Evolutionary conservation across 2,113 vertebrate species (phyloP), one percentile per base, ranked within the genome.

Genomic region (Monarcha castaneiventris): DNA sequence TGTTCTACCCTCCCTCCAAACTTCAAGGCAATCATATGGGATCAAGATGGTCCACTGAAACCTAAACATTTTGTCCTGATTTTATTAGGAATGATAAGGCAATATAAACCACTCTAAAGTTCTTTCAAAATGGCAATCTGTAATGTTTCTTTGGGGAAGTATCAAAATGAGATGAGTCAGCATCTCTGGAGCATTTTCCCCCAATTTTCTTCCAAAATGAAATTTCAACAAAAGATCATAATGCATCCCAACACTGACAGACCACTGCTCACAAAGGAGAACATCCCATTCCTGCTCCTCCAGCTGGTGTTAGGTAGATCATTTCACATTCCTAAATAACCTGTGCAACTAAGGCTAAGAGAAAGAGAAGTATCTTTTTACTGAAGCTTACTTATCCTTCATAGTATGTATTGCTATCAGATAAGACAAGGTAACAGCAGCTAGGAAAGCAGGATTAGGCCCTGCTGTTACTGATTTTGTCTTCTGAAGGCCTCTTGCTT

Each of bases 81-180:
- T 94, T 92, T 90, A 88, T 95, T 88, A 92, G 84, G 26, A 95
- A 79, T 2, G 4, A 63, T 62, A 92, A 92, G 77, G 55, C 41
- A 93, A 73, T 66, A 66, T 43, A 89, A 95, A 84, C 27, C 29
- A 87, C 18, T 7, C 43, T 13, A 4, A 76, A 89, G 21, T 76
- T 79, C 62, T 76, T 95, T 87, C 78, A 79, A 17, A 82, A 91
- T 35, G 46, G 37, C 46, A 68, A 87, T 66, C 52, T 73, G 22
- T 73, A 90, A 68, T 1, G 2, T 81, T 90, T 88, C 90, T 85
- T 80, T 84, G 51, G 67, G 68, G 72, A 92, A 81, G 13, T 22
- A 52, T 86, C 94, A 90, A 88, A 92, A 84, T 46, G 27, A 93
- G 59, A 83, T 90, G 52, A 93, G 54, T 88, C 87, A 77, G 68